phyloP scores from a whole-genome alignment of 2,888 invertebrate species.

The Cistogaster globosa region DNA sequence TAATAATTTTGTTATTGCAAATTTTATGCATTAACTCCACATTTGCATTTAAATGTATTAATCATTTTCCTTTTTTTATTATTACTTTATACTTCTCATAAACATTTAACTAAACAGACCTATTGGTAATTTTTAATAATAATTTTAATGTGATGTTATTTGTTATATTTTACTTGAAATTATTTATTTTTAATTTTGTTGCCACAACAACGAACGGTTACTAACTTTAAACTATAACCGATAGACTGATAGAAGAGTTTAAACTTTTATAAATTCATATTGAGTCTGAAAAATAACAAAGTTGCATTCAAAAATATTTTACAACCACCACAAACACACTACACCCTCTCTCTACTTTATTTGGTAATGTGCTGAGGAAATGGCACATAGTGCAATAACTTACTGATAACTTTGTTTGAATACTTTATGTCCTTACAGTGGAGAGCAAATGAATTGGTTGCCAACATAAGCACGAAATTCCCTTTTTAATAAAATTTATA shows the following conservation, averaged over 20 bases:
- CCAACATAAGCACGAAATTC: slow-evolving; percentile 10
- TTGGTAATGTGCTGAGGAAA: slow-evolving; percentile 12
- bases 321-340: slow-evolving; percentile 13
- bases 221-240: slow-evolving; percentile 60
- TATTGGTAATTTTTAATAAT: background rate
- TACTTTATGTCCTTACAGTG: slow-evolving; percentile 41
- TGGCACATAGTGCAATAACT: slow-evolving; percentile 55
- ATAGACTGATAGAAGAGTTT: slow-evolving; percentile 68
- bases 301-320: slow-evolving; percentile 64
- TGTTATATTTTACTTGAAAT: slow-evolving; percentile 23
- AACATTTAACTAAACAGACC: background rate
- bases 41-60: background rate
- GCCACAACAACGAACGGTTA: slow-evolving; percentile 66
- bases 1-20: background rate
- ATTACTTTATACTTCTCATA: background rate
- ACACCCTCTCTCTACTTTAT: background rate
- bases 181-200: slow-evolving; percentile 50
- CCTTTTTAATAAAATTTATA: background rate
- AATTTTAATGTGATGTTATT: slow-evolving; percentile 12
- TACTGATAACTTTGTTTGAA: slow-evolving; percentile 43
- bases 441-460: slow-evolving; percentile 5
- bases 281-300: slow-evolving; percentile 60
- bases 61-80: background rate
- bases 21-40: background rate
- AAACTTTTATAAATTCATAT: slow-evolving; percentile 62